Conservation (phyloP, 2,113 vertebrate genomes). For the Silurus asotus region DNA sequence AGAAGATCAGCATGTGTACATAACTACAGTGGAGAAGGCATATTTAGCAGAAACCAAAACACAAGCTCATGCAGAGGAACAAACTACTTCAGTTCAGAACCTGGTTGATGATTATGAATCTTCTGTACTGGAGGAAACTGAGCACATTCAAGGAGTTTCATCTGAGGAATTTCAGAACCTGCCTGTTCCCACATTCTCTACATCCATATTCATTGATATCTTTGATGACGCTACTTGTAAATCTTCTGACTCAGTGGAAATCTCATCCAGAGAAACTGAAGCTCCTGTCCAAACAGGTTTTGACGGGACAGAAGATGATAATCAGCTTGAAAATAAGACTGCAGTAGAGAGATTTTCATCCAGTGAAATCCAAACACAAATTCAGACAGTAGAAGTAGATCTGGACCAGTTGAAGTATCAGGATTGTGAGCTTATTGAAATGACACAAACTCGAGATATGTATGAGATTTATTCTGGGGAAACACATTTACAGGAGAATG, state of each 20-base stretch:
- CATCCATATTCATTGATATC: constrained; percentile 55
- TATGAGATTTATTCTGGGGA: neutral
- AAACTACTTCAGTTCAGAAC: neutral
- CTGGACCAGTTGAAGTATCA: neutral
- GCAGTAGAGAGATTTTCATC: neutral
- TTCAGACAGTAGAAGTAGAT: neutral
- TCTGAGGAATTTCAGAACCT: constrained; percentile 12
- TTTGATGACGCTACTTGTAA: constrained; percentile 82
- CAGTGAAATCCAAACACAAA: neutral
- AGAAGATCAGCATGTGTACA: neutral
- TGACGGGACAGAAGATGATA: neutral
- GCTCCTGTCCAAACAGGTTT: neutral
- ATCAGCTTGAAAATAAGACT: neutral
- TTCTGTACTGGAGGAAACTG: neutral
- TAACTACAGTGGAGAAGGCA: neutral
- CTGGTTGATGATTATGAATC: neutral
- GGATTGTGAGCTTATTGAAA: neutral
- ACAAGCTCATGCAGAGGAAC: neutral
- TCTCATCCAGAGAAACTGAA: neutral
- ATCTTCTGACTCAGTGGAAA: constrained; percentile 85
- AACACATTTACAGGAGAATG: neutral
- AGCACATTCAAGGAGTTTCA: neutral
- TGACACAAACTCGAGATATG: neutral
- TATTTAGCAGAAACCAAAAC: neutral
- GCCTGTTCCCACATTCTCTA: neutral